Percentiles rank a stretch among this genome's conserved stretches.
Evolutionary conservation across 2,113 vertebrate species (phyloP).

Genomic region (Rattus norvegicus): DNA sequence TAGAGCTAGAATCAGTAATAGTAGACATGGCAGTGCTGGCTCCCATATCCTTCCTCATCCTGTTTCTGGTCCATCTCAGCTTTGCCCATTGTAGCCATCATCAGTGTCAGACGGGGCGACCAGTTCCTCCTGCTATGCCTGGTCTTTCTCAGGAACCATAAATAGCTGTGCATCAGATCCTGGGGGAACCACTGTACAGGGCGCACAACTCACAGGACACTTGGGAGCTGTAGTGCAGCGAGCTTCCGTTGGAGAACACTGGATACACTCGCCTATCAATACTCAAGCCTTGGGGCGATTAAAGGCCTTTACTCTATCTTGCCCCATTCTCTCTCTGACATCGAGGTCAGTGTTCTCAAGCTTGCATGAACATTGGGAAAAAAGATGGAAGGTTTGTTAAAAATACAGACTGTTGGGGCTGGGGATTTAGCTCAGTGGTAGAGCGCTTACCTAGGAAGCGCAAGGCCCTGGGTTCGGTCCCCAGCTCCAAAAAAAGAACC

Average conservation of each 20-base stretch:
- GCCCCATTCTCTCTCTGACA: background rate
- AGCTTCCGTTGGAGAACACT: background rate
- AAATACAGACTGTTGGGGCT: background rate
- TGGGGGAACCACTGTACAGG: background rate
- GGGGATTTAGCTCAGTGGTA: too few species aligned
- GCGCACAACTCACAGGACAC: background rate
- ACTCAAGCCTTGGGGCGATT: background rate
- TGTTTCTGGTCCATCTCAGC: background rate
- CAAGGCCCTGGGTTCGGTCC: too few species aligned
- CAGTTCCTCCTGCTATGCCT: background rate
- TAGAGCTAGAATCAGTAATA: background rate
- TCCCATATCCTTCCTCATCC: background rate
- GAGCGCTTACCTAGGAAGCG: too few species aligned
- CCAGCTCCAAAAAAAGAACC: too few species aligned
- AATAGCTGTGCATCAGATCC: background rate
- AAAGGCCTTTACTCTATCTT: slow-evolving; percentile 21
- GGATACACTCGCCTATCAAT: background rate
- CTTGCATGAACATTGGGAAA: background rate
- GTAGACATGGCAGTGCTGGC: background rate
- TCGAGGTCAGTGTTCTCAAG: slow-evolving; percentile 25
- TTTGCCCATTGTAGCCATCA: background rate
- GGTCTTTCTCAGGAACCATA: background rate
- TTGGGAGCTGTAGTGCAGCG: background rate
- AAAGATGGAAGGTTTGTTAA: background rate
- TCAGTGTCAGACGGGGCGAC: background rate